These are phyloP conservation scores for Eleginops maclovinus DNA, from an alignment of 2,113 vertebrate genomes.

Conservation along the genomic window DNA sequence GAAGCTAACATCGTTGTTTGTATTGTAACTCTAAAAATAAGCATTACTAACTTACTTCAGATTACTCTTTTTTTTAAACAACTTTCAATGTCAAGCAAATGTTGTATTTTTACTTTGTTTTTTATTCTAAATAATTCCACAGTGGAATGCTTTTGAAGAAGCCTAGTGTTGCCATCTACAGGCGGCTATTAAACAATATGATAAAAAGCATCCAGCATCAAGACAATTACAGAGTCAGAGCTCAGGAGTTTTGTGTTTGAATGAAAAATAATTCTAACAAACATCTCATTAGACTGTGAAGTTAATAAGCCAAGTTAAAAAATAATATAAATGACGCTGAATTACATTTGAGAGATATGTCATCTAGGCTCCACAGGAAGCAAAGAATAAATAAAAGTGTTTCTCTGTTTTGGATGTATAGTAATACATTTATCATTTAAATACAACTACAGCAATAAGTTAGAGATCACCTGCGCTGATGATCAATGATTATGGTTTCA, in stretches of 20 bases:
- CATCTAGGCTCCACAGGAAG: background rate
- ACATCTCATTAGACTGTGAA: background rate
- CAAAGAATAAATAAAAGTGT: slow-evolving; percentile 9
- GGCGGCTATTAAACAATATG: background rate
- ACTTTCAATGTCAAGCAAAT: background rate
- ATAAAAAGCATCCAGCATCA: background rate
- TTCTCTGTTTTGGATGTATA: slow-evolving; percentile 61
- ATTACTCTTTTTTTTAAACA: background rate
- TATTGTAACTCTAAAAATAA: background rate
- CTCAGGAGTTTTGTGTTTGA: background rate
- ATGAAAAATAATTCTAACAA: background rate
- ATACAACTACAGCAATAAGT: slow-evolving; percentile 81
- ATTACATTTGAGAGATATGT: background rate
- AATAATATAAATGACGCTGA: background rate
- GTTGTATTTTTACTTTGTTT: background rate
- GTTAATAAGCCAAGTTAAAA: background rate
- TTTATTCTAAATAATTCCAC: background rate
- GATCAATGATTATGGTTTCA: slow-evolving; percentile 81
- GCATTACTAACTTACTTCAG: no score
- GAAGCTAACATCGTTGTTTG: background rate
- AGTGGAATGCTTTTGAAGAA: background rate
- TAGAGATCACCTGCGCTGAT: slow-evolving; percentile 58
- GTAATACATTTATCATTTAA: slow-evolving; percentile 85
- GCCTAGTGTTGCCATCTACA: slow-evolving; percentile 1
- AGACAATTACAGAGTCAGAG: background rate